Conservation (phyloP, 1,140 invertebrate species). For the Microplitis mediator region DNA sequence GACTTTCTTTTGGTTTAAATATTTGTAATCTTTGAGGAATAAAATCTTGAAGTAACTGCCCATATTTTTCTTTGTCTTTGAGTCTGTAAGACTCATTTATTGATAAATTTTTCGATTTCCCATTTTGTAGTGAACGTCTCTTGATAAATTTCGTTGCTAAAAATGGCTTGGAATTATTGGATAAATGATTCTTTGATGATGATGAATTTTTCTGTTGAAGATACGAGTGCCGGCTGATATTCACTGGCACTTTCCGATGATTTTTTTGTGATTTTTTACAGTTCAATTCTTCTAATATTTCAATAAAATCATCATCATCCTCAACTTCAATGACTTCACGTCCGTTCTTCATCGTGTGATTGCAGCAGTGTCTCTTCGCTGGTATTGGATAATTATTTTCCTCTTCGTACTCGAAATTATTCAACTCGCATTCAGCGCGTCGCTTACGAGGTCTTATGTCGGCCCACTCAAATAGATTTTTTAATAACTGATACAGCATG, state of each 20-base stretch:
- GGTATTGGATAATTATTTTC: constrained; percentile 19
- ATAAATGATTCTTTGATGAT: no score
- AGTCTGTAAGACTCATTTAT: constrained; percentile 40
- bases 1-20: constrained; percentile 30
- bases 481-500: constrained; percentile 49
- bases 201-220: no score
- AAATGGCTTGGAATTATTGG: no score
- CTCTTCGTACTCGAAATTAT: not conserved
- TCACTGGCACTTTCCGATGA: not conserved
- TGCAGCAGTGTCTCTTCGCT: constrained; percentile 37
- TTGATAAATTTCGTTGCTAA: not conserved
- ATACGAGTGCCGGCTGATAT: constrained; percentile 20
- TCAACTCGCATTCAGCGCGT: constrained; percentile 22
- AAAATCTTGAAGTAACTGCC: constrained; percentile 48
- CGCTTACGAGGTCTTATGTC: constrained; percentile 45
- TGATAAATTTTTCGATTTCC: constrained; percentile 28
- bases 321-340: constrained; percentile 26
- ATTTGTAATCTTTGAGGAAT: constrained; percentile 36
- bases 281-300: constrained; percentile 25
- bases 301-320: constrained; percentile 33
- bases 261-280: not conserved
- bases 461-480: constrained; percentile 44
- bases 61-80: constrained; percentile 50
- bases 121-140: constrained; percentile 3
- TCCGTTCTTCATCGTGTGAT: constrained; percentile 19